These are phyloP conservation scores for Campopleginae sp. DNA, from an alignment of 2,888 invertebrate species.

Conservation along the genomic window DNA sequence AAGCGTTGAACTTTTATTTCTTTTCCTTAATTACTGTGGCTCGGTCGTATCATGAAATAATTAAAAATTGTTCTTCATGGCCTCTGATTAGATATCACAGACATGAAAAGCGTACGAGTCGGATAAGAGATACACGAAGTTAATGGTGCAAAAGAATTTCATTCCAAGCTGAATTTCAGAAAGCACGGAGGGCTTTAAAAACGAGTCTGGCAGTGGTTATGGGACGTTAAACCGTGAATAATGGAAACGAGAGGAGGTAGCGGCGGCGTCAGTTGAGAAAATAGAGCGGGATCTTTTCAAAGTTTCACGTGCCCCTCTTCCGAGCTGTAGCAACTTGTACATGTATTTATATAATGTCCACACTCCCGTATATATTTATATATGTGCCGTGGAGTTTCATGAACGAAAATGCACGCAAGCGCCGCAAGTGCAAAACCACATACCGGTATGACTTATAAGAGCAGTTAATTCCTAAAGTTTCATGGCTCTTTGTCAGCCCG, in stretches of 20 bases:
- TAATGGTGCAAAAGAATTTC: conserved; percentile 63
- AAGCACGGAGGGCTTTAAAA: conserved; percentile 11
- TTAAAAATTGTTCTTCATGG: conserved; percentile 4
- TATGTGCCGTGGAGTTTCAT: conserved; percentile 11
- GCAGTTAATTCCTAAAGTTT: conserved; percentile 72
- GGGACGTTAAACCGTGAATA: conserved; percentile 64
- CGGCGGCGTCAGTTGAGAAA: conserved; percentile 35
- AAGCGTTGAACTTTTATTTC: conserved; percentile 2
- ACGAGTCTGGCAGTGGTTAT: conserved; percentile 57
- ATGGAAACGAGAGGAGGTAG: conserved; percentile 58
- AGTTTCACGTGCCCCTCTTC: conserved; percentile 59
- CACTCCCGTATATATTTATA: conserved; percentile 23
- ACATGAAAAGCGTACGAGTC: conserved; percentile 4
- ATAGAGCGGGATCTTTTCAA: conserved; percentile 58
- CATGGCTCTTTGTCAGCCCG: conserved; percentile 58
- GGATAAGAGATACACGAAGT: conserved; percentile 58
- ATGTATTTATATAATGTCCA: conserved; percentile 14
- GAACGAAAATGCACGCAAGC: conserved; percentile 54
- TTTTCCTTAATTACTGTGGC: neutral
- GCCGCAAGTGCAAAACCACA: conserved; percentile 57
- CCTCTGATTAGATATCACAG: conserved; percentile 31
- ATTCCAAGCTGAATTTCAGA: conserved; percentile 42
- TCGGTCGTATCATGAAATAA: conserved; percentile 2
- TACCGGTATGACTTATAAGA: conserved; percentile 56
- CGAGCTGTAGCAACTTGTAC: conserved; percentile 7